A percentile compares a stretch with the other conserved stretches of the same genome.
These are phyloP conservation scores for Cyprinella venusta DNA, from an alignment of 2,797 vertebrate species.

Conservation along the genomic window DNA sequence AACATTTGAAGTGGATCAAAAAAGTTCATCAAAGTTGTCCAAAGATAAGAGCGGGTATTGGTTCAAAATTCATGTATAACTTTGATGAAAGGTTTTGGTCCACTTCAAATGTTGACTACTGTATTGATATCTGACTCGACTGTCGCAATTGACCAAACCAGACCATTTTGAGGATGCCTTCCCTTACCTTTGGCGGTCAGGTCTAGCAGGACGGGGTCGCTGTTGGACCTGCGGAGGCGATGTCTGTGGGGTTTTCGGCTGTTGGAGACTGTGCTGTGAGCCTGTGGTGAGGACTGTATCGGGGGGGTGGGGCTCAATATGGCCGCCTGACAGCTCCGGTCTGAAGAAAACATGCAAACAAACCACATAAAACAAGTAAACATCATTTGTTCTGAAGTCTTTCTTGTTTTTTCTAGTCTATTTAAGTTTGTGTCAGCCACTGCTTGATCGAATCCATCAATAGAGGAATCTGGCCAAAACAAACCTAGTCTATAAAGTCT, in stretches of 20 bases:
- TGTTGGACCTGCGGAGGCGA: slow-evolving; percentile 69
- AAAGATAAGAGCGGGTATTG: no score
- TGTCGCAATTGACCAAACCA: neutral
- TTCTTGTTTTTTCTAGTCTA: neutral
- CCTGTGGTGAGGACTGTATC: slow-evolving; percentile 56
- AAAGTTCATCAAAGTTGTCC: no score
- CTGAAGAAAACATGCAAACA: slow-evolving; percentile 37
- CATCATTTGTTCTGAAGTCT: neutral
- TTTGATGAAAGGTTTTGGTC: no score
- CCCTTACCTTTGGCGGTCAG: slow-evolving; percentile 71
- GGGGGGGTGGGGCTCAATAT: slow-evolving; percentile 50
- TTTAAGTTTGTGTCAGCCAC: neutral
- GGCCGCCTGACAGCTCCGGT: slow-evolving; percentile 60
- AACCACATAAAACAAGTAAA: neutral
- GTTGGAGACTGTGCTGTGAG: slow-evolving; percentile 43
- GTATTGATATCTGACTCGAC: neutral
- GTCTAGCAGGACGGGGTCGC: slow-evolving; percentile 75
- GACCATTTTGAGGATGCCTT: neutral
- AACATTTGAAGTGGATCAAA: no score
- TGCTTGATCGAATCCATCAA: neutral
- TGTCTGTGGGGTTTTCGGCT: slow-evolving; percentile 43
- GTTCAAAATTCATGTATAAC: no score
- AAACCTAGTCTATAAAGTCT: neutral
- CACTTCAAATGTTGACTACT: no score
- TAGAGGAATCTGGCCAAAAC: slow-evolving; percentile 2